Evolutionary conservation across 1,140 invertebrate genomes (phyloP).

Genomic region (Oncopodura yosiiana): DNA sequence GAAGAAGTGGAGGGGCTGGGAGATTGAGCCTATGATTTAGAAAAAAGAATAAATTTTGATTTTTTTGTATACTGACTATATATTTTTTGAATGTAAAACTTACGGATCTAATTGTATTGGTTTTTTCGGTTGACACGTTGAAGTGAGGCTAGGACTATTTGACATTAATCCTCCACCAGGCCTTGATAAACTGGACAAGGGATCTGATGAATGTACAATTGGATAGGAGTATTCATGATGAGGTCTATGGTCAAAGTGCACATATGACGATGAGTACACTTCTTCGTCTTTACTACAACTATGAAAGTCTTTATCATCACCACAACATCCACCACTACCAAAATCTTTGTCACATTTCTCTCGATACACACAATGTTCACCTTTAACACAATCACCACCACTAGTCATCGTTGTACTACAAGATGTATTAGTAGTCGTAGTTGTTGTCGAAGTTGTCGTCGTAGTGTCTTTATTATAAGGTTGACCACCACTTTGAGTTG

Average conservation of each 20-base stretch:
- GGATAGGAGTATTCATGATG: conserved; percentile 43
- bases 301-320: conserved; percentile 33
- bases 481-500: conserved; percentile 23
- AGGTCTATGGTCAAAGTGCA: conserved; percentile 58
- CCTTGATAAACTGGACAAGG: conserved; percentile 5
- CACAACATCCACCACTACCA: conserved; percentile 36
- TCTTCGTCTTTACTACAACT: conserved; percentile 44
- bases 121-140: conserved; percentile 31
- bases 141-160: conserved; percentile 12
- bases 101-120: conserved; percentile 31
- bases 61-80: too few species aligned
- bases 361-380: conserved; percentile 6
- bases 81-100: too few species aligned
- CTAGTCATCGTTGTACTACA: background rate
- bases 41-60: too few species aligned
- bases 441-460: background rate
- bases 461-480: conserved; percentile 10
- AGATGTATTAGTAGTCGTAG: background rate
- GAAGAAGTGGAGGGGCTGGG: conserved; percentile 32
- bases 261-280: conserved; percentile 61
- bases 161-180: conserved; percentile 10
- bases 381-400: background rate
- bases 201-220: conserved; percentile 29
- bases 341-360: conserved; percentile 26
- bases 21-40: too few species aligned